Percentiles rank a stretch among this genome's conserved stretches.
phyloP scores from a whole-genome alignment of 2,888 invertebrate species.

The Cosmia trapezina region DNA sequence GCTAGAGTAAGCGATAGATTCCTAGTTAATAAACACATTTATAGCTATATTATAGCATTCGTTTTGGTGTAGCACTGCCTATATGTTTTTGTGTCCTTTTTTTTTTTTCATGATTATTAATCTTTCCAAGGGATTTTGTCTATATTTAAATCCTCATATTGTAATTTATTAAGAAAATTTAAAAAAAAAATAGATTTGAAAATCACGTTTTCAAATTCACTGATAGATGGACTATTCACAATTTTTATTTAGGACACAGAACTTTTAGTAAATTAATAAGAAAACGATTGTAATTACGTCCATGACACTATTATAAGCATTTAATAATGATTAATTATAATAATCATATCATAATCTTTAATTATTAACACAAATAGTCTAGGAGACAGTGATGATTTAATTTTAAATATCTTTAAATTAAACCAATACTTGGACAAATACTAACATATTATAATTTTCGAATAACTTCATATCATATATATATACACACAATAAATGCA shows the following conservation, averaged over 20 bases:
- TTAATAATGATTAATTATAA: slow-evolving; percentile 62
- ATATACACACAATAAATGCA: background rate
- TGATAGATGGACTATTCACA: slow-evolving; percentile 33
- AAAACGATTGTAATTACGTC: slow-evolving; percentile 72
- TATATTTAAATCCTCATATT: background rate
- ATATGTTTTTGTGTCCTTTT: slow-evolving; percentile 40
- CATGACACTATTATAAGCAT: slow-evolving; percentile 68
- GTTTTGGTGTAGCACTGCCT: slow-evolving; percentile 40
- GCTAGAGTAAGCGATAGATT: slow-evolving; percentile 59
- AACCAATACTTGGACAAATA: background rate
- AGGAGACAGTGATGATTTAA: slow-evolving; percentile 20
- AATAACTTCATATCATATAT: background rate
- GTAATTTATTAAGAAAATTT: background rate
- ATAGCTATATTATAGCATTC: slow-evolving; percentile 38
- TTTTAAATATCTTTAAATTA: background rate
- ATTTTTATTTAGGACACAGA: slow-evolving; percentile 18
- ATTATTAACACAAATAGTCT: slow-evolving; percentile 40
- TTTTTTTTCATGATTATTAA: background rate
- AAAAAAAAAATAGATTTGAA: background rate
- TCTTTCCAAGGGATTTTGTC: background rate
- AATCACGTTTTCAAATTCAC: background rate
- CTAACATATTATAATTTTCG: background rate
- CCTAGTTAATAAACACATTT: slow-evolving; percentile 45
- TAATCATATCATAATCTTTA: slow-evolving; percentile 58
- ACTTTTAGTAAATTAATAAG: slow-evolving; percentile 12